These are phyloP conservation scores for Coregonus sp. DNA, from an alignment of 2,797 vertebrate species.

Conservation along the genomic window DNA sequence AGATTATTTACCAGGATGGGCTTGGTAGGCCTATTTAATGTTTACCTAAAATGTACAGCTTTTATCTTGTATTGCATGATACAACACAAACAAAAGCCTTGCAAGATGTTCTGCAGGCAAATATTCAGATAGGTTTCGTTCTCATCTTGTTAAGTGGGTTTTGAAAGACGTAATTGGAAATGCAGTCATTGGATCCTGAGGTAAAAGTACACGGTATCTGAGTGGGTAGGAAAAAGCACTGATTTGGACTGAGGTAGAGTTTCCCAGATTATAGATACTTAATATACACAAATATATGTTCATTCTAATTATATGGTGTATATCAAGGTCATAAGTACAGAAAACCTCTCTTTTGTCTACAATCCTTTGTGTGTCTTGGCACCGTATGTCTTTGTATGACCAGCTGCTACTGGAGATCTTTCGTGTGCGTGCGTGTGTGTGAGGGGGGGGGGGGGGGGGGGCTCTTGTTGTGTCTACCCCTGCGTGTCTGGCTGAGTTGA, in stretches of 20 bases:
- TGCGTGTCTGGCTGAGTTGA: slow-evolving; percentile 33
- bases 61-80: not conserved
- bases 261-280: slow-evolving; percentile 1
- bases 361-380: slow-evolving; percentile 20
- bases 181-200: not conserved
- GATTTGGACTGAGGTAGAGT: not conserved
- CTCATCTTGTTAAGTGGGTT: not conserved
- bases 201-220: not conserved
- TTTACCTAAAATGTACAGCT: not conserved
- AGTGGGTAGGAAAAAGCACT: not conserved
- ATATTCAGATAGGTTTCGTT: not conserved
- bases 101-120: not conserved
- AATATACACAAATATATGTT: slow-evolving; percentile 1
- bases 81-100: not conserved
- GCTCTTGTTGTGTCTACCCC: slow-evolving; percentile 37
- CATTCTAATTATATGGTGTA: slow-evolving; percentile 12
- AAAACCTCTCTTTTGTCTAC: slow-evolving; percentile 19
- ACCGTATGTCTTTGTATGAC: slow-evolving; percentile 26
- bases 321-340: not conserved
- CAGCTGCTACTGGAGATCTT: slow-evolving; percentile 24
- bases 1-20: not conserved
- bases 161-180: slow-evolving; percentile 1
- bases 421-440: slow-evolving; percentile 4
- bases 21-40: not conserved
- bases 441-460: slow-evolving; percentile 5